Base-by-base conservation (phyloP, 2,797 vertebrate species). In the Esox lucius region DNA sequence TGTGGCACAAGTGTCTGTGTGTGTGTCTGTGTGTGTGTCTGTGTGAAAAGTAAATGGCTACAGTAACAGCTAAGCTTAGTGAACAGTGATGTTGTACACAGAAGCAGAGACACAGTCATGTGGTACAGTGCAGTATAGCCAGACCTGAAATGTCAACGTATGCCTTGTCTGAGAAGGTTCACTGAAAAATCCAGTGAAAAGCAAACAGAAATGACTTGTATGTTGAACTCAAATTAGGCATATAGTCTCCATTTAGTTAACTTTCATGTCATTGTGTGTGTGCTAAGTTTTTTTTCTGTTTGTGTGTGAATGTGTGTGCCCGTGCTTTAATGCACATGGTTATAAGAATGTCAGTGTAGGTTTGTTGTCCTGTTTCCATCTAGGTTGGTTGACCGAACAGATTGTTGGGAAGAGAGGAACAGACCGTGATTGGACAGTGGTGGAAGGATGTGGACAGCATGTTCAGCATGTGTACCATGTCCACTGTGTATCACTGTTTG, bases 1-100 rank as follows among this genome's bases (percentile, higher is more conserved):
- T 86, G 86, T 87, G 89, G 69, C 49, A 3, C 4, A 39, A 12
- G 8, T 28, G 89, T 85, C 88, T 78, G 73, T 82, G 84, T 82
- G 68, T 16, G 68, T 75, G 82, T 83, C 19, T 59, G 12, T 59
- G 53, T 59, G 56, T 28, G 26, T 65, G 13, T 65, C 22, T 64
- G 62, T 65, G 62, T 17, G 15, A 28, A 19, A 65, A 28, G 56
- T 59, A 59, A 59, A 59, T 5, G 56, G 56, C n/a, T 11, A 59
- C 56, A 59, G 56, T 22, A 59, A 59, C 56, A 59, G 56, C 22
- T 59, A 59, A 59, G 56, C 22, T 59, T 59, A 59, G 22, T 59
- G 56, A 59, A 65, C 24, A 31, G 26, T 28, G n/a, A 28, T 28
- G 15, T 28, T 65, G 62, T 65, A 15, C 65, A 26, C 16, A 33